Evolutionary conservation across 2,797 vertebrate species (phyloP).

Genomic region (Anas flavirostris): DNA sequence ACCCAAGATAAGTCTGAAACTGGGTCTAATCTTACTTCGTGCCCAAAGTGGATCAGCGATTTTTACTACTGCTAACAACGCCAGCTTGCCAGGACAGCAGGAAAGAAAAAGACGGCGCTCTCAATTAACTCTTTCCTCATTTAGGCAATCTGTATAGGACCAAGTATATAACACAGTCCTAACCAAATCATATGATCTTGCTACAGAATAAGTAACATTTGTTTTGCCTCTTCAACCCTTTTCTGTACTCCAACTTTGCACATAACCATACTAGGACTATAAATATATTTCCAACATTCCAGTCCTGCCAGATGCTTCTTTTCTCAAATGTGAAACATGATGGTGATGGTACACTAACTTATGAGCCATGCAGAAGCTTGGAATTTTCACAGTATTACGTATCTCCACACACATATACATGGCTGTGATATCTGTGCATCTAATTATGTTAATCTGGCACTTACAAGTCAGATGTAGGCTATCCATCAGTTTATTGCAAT

Average conservation of each 20-base stretch:
- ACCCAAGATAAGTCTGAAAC: not conserved
- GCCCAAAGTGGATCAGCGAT: not conserved
- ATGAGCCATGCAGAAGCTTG: not conserved
- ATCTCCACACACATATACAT: not conserved
- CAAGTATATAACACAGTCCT: not conserved
- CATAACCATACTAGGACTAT: not conserved
- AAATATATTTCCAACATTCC: not conserved
- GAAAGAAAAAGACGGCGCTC: not conserved
- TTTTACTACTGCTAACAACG: not conserved
- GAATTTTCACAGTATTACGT: not conserved
- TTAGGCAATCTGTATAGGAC: not conserved
- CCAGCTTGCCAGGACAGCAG: not conserved
- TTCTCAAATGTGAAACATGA: not conserved
- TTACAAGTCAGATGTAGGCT: not conserved
- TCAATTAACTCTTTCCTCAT: not conserved
- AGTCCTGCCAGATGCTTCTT: not conserved
- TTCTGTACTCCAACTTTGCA: conserved; percentile 2
- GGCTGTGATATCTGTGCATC: not conserved
- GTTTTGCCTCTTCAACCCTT: not conserved
- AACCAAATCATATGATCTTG: not conserved
- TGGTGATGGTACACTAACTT: not conserved
- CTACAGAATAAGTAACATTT: not conserved
- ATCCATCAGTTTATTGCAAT: not conserved
- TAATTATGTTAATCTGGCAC: not conserved
- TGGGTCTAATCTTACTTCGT: not conserved